Evolutionary conservation across 2,888 invertebrate genomes (phyloP).

Genomic region (Cybosia mesomella): DNA sequence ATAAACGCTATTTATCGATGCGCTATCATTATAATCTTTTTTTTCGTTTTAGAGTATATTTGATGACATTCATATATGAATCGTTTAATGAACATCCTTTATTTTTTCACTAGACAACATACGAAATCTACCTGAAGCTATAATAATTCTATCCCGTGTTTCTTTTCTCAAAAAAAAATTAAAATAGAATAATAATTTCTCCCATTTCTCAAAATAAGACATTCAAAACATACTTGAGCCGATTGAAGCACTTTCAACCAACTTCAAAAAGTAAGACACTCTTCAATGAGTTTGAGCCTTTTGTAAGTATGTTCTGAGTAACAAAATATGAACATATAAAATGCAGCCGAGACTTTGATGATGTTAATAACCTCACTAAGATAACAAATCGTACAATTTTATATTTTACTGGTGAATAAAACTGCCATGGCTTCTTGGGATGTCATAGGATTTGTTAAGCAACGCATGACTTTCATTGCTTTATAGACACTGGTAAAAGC

Average conservation of each 20-base stretch:
- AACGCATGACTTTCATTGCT: too few species aligned
- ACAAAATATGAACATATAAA: not conserved
- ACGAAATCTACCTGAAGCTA: not conserved
- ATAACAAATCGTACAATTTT: not conserved
- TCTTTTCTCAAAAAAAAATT: not conserved
- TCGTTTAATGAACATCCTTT: too few species aligned
- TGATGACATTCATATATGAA: too few species aligned
- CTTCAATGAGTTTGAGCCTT: not conserved
- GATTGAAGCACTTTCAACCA: constrained; percentile 15
- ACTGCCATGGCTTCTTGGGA: too few species aligned
- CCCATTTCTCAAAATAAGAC: not conserved
- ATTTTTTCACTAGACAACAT: not conserved
- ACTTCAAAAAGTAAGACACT: constrained; percentile 7
- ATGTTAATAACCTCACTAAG: not conserved
- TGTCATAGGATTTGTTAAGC: too few species aligned
- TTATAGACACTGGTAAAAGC: too few species aligned
- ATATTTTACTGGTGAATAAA: not conserved
- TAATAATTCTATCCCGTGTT: not conserved
- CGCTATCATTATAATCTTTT: not conserved
- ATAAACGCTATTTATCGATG: not conserved
- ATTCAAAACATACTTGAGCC: constrained; percentile 3
- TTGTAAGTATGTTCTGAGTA: not conserved
- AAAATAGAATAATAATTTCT: not conserved
- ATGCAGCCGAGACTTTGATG: not conserved
- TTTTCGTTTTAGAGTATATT: too few species aligned